Evolutionary conservation across 2,113 vertebrate genomes (phyloP).

Genomic region (Antennarius striatus): DNA sequence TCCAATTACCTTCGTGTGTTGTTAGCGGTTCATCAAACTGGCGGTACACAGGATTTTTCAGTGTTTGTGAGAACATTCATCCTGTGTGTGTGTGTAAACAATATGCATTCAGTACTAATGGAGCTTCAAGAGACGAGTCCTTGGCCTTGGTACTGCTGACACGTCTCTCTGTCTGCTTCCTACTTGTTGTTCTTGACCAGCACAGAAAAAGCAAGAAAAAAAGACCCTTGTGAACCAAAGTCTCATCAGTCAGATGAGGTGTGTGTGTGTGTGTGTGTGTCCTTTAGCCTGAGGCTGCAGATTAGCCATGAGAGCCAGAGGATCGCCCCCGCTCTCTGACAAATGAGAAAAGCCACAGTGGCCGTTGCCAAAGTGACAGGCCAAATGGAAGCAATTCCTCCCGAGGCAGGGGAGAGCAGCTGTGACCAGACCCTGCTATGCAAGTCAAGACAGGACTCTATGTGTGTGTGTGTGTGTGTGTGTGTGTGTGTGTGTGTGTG

Average conservation of each 20-base stretch:
- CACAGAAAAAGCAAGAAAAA: conserved; percentile 58
- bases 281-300: conserved; percentile 66
- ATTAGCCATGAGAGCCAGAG: conserved; percentile 77
- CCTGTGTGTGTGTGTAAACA: conserved; percentile 10
- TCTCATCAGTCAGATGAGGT: conserved; percentile 52
- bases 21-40: conserved; percentile 34
- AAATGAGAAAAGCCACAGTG: conserved; percentile 83
- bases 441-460: conserved; percentile 61
- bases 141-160: conserved; percentile 45
- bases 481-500: conserved; percentile 18
- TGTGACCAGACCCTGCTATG: conserved; percentile 77
- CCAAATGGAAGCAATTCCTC: conserved; percentile 88
- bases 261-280: conserved; percentile 23
- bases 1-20: conserved; percentile 47
- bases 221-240: conserved; percentile 59
- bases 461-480: conserved; percentile 27
- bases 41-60: conserved; percentile 18
- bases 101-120: conserved; percentile 7
- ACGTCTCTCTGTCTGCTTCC: conserved; percentile 22
- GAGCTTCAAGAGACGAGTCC: conserved; percentile 5
- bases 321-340: conserved; percentile 74
- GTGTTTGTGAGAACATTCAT: conserved; percentile 7
- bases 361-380: conserved; percentile 77
- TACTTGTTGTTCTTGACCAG: conserved; percentile 30
- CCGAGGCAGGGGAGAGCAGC: conserved; percentile 82